phyloP scores from a whole-genome alignment of 2,888 invertebrate species.

The Atrina japonica region DNA sequence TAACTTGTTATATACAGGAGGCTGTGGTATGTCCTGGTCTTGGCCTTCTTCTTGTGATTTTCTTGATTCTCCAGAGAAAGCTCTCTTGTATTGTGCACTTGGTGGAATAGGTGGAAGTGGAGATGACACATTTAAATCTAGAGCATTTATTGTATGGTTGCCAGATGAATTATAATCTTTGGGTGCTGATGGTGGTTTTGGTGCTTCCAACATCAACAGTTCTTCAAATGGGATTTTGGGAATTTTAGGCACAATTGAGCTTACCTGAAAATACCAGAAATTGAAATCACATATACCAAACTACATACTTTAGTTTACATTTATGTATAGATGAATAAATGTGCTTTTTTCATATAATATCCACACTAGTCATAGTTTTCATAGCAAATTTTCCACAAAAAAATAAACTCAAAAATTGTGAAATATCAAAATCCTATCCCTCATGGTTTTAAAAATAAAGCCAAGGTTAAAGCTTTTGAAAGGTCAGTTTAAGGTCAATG shows the following conservation, averaged over 20 bases:
- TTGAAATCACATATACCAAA: too few relatives aligned
- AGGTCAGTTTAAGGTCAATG: too few relatives aligned
- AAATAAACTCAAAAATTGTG: too few relatives aligned
- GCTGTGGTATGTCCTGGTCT: conserved; percentile 1
- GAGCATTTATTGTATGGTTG: conserved; percentile 34
- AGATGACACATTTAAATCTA: conserved; percentile 43
- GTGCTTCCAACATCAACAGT: conserved; percentile 70
- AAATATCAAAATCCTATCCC: too few relatives aligned
- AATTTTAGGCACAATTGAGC: conserved; percentile 72
- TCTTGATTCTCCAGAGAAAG: conserved; percentile 6
- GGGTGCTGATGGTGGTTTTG: conserved; percentile 40
- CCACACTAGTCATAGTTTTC: too few relatives aligned
- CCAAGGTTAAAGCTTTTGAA: too few relatives aligned
- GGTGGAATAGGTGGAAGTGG: conserved; percentile 56
- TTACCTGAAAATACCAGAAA: conserved; percentile 59
- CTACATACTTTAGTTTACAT: too few relatives aligned
- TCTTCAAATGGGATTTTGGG: conserved; percentile 74
- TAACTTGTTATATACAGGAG: conserved; percentile 11
- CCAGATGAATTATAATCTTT: conserved; percentile 35
- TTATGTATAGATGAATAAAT: too few relatives aligned
- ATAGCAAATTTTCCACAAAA: too few relatives aligned
- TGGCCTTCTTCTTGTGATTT: neutral
- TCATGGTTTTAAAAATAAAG: too few relatives aligned
- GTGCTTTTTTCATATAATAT: too few relatives aligned
- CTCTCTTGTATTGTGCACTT: conserved; percentile 12